Base-by-base conservation (phyloP, 2,888 invertebrate species). In the Myathropa florea region DNA sequence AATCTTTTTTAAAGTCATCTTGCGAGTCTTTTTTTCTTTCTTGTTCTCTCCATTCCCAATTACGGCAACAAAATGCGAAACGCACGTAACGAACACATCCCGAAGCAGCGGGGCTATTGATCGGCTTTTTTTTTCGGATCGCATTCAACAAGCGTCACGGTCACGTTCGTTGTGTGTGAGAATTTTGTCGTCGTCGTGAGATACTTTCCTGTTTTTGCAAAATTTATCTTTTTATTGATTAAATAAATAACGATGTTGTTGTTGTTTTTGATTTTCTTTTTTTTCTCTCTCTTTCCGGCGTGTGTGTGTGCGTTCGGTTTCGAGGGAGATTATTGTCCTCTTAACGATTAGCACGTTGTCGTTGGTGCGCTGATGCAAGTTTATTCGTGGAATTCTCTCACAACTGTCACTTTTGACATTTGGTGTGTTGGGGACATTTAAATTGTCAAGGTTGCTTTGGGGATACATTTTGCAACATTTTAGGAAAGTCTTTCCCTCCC, bases 171-270 rank as follows among this genome's bases (percentile, higher is more conserved):
- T 28, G 53, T 67, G 53, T 55, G 67, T 18, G 46, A n/a, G 46
- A 55, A 68, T 33, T 55, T 18, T 33, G 24, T 28, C 46, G 46
- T 53, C 6, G 46, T 46, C 46, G 46, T n/a, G 23, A n/a, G 26
- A 24, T 70, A 12, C 23, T 57, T 59, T 71, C 26, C 24, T 33
- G 26, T 59, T 59, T 60, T 18, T 23, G 28, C 18, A 18, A 18
- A 26, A 18, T 36, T 59, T 33, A 46, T 46, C 36, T 36, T 36
- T 21, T 23, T 59, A 6, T 59, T 59, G 33, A 68, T 71, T 61
- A 46, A 36, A 68, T 67, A 67, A 67, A 67, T 57, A 68, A 68
- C 12, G 23, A 26, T 57, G 68, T 70, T 70, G 59, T 23, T 26
- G 36, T 71, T 59, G 28, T 18, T 24, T n/a, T 9, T 59, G 9